Evolutionary conservation across 2,888 invertebrate genomes (phyloP).

Genomic region (Odontocerum albicorne): DNA sequence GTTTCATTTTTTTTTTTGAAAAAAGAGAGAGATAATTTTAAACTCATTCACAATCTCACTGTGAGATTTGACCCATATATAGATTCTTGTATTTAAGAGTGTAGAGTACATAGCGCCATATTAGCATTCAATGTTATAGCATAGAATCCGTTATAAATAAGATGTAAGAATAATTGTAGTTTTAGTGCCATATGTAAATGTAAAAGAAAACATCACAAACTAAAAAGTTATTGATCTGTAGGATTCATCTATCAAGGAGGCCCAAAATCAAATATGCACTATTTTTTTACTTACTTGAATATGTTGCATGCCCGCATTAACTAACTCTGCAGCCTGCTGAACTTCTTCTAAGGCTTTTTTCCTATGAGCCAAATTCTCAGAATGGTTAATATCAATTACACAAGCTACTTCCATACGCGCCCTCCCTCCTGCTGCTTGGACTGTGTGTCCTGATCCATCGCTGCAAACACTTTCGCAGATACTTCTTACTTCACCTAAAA

Average conservation of each 20-base stretch:
- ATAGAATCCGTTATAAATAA: no score
- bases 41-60: no score
- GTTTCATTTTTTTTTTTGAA: no score
- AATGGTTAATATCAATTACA: constrained; percentile 78
- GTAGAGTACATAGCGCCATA: no score
- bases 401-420: constrained; percentile 87
- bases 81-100: no score
- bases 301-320: constrained; percentile 80
- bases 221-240: not conserved
- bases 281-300: constrained; percentile 80
- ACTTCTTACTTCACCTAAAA: constrained; percentile 55
- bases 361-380: constrained; percentile 72
- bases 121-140: no score
- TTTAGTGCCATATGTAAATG: no score
- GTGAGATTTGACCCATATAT: no score
- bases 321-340: constrained; percentile 73
- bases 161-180: no score
- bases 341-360: constrained; percentile 85
- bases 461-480: constrained; percentile 58
- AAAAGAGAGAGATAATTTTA: no score
- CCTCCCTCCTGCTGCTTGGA: constrained; percentile 49
- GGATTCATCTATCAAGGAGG: no score
- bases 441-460: constrained; percentile 57
- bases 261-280: constrained; percentile 10
- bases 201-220: no score